A percentile compares a stretch with the other conserved stretches of the same genome.
phyloP scores from a whole-genome alignment of 2,888 invertebrate genomes.

The Tholera decimalis region DNA sequence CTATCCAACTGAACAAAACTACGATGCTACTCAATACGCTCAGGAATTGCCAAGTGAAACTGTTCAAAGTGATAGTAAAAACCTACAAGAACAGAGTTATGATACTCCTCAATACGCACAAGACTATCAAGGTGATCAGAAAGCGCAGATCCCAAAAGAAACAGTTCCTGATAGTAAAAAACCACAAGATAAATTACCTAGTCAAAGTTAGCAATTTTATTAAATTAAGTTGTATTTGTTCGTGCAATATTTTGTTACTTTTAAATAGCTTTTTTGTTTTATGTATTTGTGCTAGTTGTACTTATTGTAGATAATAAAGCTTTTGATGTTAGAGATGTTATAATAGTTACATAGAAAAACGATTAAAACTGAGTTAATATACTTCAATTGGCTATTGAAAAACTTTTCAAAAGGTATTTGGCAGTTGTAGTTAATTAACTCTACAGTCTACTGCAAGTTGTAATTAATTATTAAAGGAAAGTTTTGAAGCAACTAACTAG shows the following conservation, averaged over 20 bases:
- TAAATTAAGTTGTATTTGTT: conserved; percentile 68
- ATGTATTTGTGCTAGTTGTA: conserved; percentile 67
- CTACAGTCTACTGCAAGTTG: too few relatives aligned
- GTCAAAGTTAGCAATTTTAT: conserved; percentile 83
- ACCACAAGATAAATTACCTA: conserved; percentile 74
- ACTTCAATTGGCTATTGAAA: conserved; percentile 26
- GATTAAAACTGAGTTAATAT: conserved; percentile 3
- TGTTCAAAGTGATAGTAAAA: conserved; percentile 31
- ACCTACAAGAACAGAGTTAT: conserved; percentile 50
- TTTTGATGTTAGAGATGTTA: conserved; percentile 72
- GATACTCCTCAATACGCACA: conserved; percentile 53
- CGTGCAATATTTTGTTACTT: conserved; percentile 85
- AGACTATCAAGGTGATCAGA: conserved; percentile 50
- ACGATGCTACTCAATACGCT: conserved; percentile 76
- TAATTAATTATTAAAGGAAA: too few relatives aligned
- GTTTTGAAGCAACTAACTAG: conserved; percentile 40
- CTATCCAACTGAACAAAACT: conserved; percentile 76
- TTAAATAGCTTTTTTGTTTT: conserved; percentile 69
- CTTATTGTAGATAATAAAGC: conserved; percentile 66
- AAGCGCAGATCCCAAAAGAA: conserved; percentile 38
- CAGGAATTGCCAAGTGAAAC: conserved; percentile 65
- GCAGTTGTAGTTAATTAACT: conserved; percentile 18
- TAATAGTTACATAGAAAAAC: conserved; percentile 57
- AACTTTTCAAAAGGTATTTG: conserved; percentile 6
- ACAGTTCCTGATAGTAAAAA: conserved; percentile 62